phyloP scores from a whole-genome alignment of 2,888 invertebrate genomes.

The Meta bourneti region DNA sequence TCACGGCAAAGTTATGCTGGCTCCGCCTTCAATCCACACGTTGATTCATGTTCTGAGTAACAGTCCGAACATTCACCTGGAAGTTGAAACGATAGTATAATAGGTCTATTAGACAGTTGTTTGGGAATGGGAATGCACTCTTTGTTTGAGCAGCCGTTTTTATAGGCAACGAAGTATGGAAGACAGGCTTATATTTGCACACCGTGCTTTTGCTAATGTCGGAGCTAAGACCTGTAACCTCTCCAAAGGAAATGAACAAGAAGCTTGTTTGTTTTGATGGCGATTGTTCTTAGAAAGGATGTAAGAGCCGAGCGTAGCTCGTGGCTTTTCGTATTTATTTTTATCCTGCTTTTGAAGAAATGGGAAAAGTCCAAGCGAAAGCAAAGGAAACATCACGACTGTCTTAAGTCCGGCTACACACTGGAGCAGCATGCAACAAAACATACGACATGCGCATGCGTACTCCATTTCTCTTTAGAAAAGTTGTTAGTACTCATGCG shows the following conservation, averaged over 20 bases:
- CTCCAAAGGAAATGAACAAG: conserved; percentile 19
- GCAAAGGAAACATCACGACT: no score
- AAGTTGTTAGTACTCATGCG: no score
- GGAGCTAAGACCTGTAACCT: conserved; percentile 37
- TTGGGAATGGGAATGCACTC: conserved; percentile 24
- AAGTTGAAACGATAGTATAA: conserved; percentile 26
- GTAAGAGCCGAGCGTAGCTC: neutral
- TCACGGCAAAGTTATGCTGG: neutral
- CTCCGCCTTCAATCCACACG: neutral
- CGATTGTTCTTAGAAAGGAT: neutral
- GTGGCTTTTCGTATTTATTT: neutral
- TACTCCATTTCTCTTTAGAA: no score
- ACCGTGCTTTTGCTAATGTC: neutral
- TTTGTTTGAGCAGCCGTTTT: conserved; percentile 47
- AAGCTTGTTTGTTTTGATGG: neutral
- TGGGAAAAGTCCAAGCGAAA: no score
- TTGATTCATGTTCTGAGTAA: conserved; percentile 14
- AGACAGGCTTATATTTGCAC: conserved; percentile 30
- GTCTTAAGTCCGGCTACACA: no score
- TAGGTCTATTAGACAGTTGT: conserved; percentile 46
- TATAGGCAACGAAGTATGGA: conserved; percentile 20
- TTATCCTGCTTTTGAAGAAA: no score
- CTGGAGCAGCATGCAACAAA: no score
- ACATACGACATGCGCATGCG: no score
- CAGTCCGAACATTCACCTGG: conserved; percentile 38